Evolutionary conservation across 2,797 vertebrate species (phyloP).

Genomic region (Capromys pilorides): DNA sequence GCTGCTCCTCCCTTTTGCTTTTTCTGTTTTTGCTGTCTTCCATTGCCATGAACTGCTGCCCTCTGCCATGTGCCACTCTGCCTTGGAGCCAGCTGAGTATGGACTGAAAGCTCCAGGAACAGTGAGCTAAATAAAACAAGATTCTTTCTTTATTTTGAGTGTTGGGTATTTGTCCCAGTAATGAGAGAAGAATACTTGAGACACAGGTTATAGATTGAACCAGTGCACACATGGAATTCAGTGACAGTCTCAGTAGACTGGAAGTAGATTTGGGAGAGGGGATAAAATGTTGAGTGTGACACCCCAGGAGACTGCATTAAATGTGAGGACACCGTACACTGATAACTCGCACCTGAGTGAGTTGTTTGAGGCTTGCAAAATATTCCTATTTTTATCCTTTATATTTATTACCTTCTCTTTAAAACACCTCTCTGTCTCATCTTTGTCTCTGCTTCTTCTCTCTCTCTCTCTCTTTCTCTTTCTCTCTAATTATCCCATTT

Average conservation of each 20-base stretch:
- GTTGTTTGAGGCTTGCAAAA: neutral
- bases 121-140: too few relatives aligned
- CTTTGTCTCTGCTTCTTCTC: too few relatives aligned
- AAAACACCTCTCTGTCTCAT: neutral
- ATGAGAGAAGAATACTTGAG: neutral
- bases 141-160: too few relatives aligned
- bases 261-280: neutral
- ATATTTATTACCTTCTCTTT: neutral
- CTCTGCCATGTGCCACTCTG: too few relatives aligned
- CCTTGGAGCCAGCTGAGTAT: too few relatives aligned
- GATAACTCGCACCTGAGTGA: neutral
- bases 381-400: neutral
- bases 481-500: neutral
- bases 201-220: neutral
- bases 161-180: too few relatives aligned
- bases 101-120: too few relatives aligned
- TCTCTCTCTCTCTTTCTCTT: too few relatives aligned
- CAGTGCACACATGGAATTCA: neutral
- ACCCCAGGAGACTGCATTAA: neutral
- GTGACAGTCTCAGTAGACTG: neutral
- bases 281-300: neutral
- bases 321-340: neutral
- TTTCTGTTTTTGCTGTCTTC: too few relatives aligned
- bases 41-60: too few relatives aligned
- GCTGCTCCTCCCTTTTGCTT: too few relatives aligned